These are phyloP conservation scores for Eupithecia pulchellata DNA, from an alignment of 2,888 invertebrate species.

Conservation along the genomic window DNA sequence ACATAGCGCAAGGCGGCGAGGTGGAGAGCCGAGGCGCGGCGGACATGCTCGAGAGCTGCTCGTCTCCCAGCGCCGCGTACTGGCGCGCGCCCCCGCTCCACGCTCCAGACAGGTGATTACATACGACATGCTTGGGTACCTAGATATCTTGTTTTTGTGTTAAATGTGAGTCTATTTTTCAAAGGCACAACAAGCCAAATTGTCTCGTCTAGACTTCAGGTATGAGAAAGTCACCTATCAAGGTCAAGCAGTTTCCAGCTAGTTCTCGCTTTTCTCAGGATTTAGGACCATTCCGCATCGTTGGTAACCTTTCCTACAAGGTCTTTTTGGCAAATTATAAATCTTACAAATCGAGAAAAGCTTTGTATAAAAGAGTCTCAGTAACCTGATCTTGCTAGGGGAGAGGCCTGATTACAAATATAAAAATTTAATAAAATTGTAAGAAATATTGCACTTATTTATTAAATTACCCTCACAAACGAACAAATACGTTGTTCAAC, in stretches of 20 bases:
- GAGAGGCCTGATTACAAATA: too few relatives aligned
- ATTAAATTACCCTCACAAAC: not conserved
- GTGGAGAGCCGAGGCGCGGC: constrained; percentile 86
- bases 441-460: too few relatives aligned
- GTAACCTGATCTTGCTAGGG: too few relatives aligned
- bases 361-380: too few relatives aligned
- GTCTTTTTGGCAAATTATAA: too few relatives aligned
- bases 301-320: too few relatives aligned
- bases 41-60: constrained; percentile 58
- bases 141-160: not conserved
- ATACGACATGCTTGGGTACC: not conserved
- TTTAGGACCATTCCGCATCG: too few relatives aligned
- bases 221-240: not conserved
- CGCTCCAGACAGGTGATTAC: constrained; percentile 66
- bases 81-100: constrained; percentile 73
- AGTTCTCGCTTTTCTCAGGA: not conserved
- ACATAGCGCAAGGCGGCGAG: constrained; percentile 87
- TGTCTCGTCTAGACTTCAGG: not conserved
- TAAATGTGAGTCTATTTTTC: not conserved
- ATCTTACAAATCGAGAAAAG: too few relatives aligned
- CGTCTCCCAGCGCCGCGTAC: constrained; percentile 70
- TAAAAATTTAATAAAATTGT: too few relatives aligned
- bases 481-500: too few relatives aligned
- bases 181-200: not conserved
- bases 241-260: not conserved